Evolutionary conservation across 2,888 invertebrate genomes (phyloP).

Genomic region (Ephialtes manifestator): DNA sequence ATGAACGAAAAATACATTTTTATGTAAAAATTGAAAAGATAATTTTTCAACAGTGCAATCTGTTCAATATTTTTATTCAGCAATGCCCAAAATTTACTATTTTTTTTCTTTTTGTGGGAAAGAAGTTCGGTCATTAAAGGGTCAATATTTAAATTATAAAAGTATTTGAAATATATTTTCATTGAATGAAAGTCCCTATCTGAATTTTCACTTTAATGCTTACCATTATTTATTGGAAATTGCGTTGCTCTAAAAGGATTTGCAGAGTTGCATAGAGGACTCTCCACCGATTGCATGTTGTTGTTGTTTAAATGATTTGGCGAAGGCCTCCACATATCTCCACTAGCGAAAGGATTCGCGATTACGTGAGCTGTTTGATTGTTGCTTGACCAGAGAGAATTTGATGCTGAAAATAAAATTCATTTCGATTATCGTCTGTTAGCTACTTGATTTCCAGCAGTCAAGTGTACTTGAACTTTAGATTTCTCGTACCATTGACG

Average conservation of each 20-base stretch:
- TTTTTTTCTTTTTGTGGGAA: too few relatives aligned
- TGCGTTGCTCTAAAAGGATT: slow-evolving; percentile 84
- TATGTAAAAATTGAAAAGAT: too few relatives aligned
- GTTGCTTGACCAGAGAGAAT: slow-evolving; percentile 80
- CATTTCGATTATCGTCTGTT: slow-evolving; percentile 29
- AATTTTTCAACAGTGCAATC: too few relatives aligned
- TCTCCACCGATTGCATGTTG: slow-evolving; percentile 82
- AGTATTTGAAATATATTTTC: too few relatives aligned
- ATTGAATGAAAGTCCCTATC: neutral
- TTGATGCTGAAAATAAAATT: slow-evolving; percentile 76
- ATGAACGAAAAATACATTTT: too few relatives aligned
- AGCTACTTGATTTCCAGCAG: neutral
- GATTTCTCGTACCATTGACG: slow-evolving; percentile 55
- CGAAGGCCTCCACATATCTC: slow-evolving; percentile 82
- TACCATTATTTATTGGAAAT: slow-evolving; percentile 82
- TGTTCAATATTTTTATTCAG: too few relatives aligned
- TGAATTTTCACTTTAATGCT: slow-evolving; percentile 43
- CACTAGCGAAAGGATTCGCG: slow-evolving; percentile 82
- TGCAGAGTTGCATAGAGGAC: slow-evolving; percentile 80
- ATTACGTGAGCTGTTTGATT: slow-evolving; percentile 81
- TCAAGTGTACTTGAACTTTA: neutral
- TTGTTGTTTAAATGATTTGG: slow-evolving; percentile 79
- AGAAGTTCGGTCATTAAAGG: neutral
- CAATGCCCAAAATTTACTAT: too few relatives aligned
- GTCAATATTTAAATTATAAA: neutral